Percentiles rank a stretch among this genome's conserved stretches.
These are phyloP conservation scores for Dicaeum eximium DNA, from an alignment of 2,113 vertebrate genomes.

Conservation along the genomic window DNA sequence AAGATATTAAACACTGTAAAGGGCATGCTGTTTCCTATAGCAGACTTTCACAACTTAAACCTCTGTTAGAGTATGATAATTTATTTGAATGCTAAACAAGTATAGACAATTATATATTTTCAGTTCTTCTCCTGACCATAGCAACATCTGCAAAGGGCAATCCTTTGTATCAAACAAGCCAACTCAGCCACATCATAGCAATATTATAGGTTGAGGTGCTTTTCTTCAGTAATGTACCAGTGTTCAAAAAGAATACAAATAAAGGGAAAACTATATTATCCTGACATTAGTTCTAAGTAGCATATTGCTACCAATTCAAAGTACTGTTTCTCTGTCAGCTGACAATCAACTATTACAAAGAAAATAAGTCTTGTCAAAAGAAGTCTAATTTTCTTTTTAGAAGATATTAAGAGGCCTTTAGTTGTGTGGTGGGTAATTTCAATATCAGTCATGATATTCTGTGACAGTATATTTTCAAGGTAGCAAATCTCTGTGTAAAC, in stretches of 20 bases:
- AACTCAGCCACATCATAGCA: background rate
- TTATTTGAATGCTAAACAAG: background rate
- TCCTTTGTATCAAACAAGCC: background rate
- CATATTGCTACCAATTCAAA: background rate
- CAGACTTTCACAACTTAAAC: background rate
- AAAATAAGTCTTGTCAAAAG: background rate
- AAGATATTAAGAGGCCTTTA: background rate
- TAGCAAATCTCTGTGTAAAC: background rate
- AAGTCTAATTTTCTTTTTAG: background rate
- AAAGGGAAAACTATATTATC: background rate
- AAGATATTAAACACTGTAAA: background rate
- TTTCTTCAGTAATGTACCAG: background rate
- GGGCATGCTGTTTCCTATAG: background rate
- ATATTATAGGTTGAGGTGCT: background rate
- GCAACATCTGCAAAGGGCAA: background rate
- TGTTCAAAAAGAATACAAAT: background rate
- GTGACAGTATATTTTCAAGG: background rate
- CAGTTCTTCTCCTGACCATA: background rate
- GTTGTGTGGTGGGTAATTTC: background rate
- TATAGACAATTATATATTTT: background rate
- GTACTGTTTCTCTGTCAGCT: background rate
- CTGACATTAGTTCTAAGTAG: background rate
- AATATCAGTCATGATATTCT: background rate
- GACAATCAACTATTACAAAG: background rate
- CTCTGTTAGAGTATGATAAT: background rate